Evolutionary conservation across 92 coral and sea anemone species (phyloP), one percentile per base, ranked within the genome.

Genomic region (Parazoanthus swiftii): DNA sequence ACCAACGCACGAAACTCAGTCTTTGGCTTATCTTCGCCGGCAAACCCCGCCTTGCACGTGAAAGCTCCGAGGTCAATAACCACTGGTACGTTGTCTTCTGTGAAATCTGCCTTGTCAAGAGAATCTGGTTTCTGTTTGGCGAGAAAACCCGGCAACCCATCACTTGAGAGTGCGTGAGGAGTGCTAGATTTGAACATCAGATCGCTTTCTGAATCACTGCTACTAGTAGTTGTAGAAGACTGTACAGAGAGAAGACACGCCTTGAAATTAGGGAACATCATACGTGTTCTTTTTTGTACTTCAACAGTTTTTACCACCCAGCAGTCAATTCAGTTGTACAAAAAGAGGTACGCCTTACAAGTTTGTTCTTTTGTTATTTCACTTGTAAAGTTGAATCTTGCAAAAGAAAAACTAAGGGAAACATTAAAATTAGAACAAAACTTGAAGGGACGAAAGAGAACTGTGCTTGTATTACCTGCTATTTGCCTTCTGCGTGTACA

Each of bases 1-100:
- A 82, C 86, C 25, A 82, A 72, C 14, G 86, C 66, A 25, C 59
- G 86, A 81, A 81, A 81, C 74, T 81, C 76, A 6, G 14, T 58
- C 33, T 66, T 50, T 37, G 86, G 86, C 76, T 36, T 54, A 5
- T 20, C 14, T 4, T 81, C 29, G 18, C 51, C 86, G 35, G 86
- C 76, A 65, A 66, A 81, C 43, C 86, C 86, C 6, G 86, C 86
- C n/a, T 81, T 81, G 42, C 86, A 81, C 16, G 76, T 81, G 56
- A 33, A 38, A 6, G 76, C 86, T 16, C 86, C 86, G 39, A 81
- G 50, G 68, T 81, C 86, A 35, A 81, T 20, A 63, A 81, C 85
- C 38, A 65, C 85, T 36, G 85, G 75, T 81, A 36, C 21, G 25
- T 63, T 37, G 6, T 63, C 85, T 29, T 29, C 13, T 18, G n/a